A percentile compares a stretch with the other conserved stretches of the same genome.
phyloP scores from a whole-genome alignment of 1,140 invertebrate genomes.

The Ctenoplectra terminalis region DNA sequence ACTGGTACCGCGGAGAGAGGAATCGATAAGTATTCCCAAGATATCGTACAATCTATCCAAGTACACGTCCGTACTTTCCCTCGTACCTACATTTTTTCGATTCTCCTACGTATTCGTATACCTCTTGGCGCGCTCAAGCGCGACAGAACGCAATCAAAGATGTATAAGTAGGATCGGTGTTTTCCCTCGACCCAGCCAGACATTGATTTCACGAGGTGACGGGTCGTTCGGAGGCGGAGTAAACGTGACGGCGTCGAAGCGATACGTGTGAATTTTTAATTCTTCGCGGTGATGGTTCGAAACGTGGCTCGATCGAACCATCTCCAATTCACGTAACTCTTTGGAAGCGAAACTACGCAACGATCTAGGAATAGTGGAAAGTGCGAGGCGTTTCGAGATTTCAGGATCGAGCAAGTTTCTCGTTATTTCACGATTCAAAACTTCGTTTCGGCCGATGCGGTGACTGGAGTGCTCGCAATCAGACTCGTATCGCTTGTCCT shows the following conservation, averaged over 20 bases:
- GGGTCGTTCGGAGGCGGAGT: too few species aligned
- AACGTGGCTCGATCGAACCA: background rate
- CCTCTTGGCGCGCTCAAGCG: too few species aligned
- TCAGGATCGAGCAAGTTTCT: background rate
- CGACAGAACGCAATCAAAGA: background rate
- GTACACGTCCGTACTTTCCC: too few species aligned
- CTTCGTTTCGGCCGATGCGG: background rate
- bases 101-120: too few species aligned
- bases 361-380: background rate
- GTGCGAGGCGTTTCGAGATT: background rate
- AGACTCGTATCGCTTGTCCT: constrained; percentile 18
- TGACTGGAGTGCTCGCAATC: background rate
- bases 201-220: background rate
- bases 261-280: too few species aligned
- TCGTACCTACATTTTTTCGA: too few species aligned
- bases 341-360: background rate
- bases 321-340: background rate
- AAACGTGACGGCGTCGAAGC: too few species aligned
- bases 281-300: too few species aligned
- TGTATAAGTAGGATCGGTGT: background rate
- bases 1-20: too few species aligned
- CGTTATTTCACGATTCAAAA: constrained; percentile 34
- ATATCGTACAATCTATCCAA: too few species aligned
- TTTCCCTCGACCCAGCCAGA: background rate
- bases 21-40: too few species aligned